Evolutionary conservation across 2,888 invertebrate genomes (phyloP).

Genomic region (Mycalesis mineus): DNA sequence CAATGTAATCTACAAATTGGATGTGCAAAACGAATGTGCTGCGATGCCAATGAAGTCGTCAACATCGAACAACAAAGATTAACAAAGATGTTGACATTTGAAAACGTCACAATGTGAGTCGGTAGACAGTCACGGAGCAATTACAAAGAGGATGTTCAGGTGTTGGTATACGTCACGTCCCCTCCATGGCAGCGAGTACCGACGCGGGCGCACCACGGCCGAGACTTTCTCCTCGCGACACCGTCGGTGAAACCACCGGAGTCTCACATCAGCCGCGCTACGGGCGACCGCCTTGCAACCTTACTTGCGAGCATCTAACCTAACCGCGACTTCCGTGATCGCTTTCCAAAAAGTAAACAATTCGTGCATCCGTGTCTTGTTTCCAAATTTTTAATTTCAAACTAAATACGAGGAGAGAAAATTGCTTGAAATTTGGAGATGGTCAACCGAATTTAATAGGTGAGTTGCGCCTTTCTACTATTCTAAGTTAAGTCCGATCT

Average conservation of each 20-base stretch:
- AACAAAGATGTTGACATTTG: too few species aligned
- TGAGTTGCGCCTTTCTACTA: constrained; percentile 65
- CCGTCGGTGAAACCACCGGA: constrained; percentile 63
- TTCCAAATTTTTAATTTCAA: constrained; percentile 30
- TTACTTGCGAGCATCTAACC: constrained; percentile 8
- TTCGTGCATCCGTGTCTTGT: constrained; percentile 54
- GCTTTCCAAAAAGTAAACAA: constrained; percentile 71
- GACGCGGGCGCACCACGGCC: constrained; percentile 69
- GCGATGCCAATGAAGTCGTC: too few species aligned
- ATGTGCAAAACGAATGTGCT: too few species aligned
- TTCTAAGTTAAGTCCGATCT: too few species aligned
- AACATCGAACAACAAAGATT: too few species aligned
- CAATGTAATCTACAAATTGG: too few species aligned
- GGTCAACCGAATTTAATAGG: constrained; percentile 54
- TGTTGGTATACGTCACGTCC: constrained; percentile 65
- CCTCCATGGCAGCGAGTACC: constrained; percentile 54
- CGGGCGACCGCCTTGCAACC: constrained; percentile 58
- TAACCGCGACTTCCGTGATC: constrained; percentile 57
- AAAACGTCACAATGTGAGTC: too few species aligned
- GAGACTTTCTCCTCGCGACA: constrained; percentile 78
- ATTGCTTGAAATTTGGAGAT: constrained; percentile 20
- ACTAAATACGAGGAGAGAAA: constrained; percentile 23
- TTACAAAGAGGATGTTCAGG: constrained; percentile 42
- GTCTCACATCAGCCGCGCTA: constrained; percentile 65
- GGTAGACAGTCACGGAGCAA: constrained; percentile 3